Base-by-base conservation (phyloP, 35 echinoderm and acorn worm species). In the Stichopus chloronotus region DNA sequence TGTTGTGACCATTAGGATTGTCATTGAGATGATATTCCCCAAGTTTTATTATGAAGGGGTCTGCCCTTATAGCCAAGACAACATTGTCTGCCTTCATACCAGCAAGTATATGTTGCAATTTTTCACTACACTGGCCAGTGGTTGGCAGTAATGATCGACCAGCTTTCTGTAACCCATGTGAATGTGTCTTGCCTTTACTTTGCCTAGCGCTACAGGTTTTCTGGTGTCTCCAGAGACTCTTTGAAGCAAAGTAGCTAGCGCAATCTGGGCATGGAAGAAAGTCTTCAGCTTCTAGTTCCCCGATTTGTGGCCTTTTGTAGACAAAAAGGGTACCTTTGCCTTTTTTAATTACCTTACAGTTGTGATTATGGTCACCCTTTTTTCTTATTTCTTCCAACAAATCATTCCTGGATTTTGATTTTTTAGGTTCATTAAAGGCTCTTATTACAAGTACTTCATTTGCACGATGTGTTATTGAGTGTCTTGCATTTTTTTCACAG, bases 371-470 rank as follows among this genome's bases (percentile, higher is more conserved):
- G 53, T 84, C 81, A 56, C 81, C 81, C 81, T 56, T 84, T 57
- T 84, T 84, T 20, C 81, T 54, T n/a, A 84, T 84, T 57, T 84
- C 81, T 84, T 84, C 81, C 8, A 84, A 84, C 7, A 84, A 5
- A 57, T 53, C 81, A 84, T 84, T 84, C 19, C 81, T 25, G 12
- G 12, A 4, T 82, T 52, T 13, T 56, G 53, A 16, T 16, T 8
- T n/a, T 84, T 84, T 84, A 11, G 81, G 81, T 19, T 56, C 19
- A 19, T 56, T 11, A 13, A 57, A 0, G 54, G 81, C 81, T 84
- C 57, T 84, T 5, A 57, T 57, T 7, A 84, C 81, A 12, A 84
- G 57, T 14, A 54, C 5, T 52, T 84, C 81, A 57, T 16, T 53
- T 20, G 43, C 53, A 55, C 57, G 81, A 14, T 57, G 21, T 56